Percentiles rank a stretch among this genome's conserved stretches.
Evolutionary conservation across 2,888 invertebrate species (phyloP).

Genomic region (Bruchidius siliquastri): DNA sequence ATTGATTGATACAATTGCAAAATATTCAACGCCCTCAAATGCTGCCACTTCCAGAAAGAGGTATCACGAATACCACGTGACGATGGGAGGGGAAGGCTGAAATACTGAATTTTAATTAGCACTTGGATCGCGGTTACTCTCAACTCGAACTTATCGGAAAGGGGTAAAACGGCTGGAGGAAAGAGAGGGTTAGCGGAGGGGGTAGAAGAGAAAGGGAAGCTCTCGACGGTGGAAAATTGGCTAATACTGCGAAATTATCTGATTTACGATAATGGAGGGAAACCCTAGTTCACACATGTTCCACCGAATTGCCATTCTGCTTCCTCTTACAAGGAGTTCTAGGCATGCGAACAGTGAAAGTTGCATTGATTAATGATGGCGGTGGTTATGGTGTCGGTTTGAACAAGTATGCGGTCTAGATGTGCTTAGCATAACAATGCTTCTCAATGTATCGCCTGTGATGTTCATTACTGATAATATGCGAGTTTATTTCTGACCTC

Average conservation of each 20-base stretch:
- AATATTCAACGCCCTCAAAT: not conserved
- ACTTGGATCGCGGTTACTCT: not conserved
- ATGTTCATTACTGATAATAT: no score
- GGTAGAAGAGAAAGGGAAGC: conserved; percentile 9
- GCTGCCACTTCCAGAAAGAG: not conserved
- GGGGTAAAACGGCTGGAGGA: not conserved
- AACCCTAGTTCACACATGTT: conserved; percentile 7
- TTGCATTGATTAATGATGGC: not conserved
- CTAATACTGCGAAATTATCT: conserved; percentile 9
- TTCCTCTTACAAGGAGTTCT: conserved; percentile 2
- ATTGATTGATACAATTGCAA: no score
- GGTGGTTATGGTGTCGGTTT: not conserved
- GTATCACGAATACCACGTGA: not conserved
- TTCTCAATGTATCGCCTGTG: no score
- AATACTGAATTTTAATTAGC: not conserved
- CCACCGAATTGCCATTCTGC: conserved; percentile 3
- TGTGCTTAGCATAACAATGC: no score
- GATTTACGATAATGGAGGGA: conserved; percentile 9
- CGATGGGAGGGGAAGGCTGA: not conserved
- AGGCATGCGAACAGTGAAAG: not conserved
- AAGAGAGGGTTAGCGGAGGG: not conserved
- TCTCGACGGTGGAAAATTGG: conserved; percentile 4
- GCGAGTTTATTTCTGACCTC: no score
- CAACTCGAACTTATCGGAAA: not conserved
- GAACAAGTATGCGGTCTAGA: no score